Evolutionary conservation across 2,113 vertebrate species (phyloP).

Genomic region (Grammomys surdaster): DNA sequence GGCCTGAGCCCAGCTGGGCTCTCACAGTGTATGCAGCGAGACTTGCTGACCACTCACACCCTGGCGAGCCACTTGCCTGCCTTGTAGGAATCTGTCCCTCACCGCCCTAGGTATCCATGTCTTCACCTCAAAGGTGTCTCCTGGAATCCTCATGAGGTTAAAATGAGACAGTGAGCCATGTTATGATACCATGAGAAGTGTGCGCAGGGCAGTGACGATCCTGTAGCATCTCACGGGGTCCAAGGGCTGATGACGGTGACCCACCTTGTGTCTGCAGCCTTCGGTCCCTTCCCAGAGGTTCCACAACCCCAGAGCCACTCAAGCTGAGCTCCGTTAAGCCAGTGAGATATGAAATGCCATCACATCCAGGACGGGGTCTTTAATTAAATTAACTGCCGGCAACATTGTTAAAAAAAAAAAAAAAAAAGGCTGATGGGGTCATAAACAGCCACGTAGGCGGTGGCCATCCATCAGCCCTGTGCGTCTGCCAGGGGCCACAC

Average conservation of each 20-base stretch:
- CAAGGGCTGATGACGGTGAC: background rate
- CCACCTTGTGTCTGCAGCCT: background rate
- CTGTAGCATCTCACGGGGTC: background rate
- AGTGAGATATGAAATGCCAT: conserved; percentile 87
- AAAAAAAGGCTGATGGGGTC: conserved; percentile 88
- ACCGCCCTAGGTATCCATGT: background rate
- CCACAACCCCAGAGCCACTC: background rate
- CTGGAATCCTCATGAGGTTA: background rate
- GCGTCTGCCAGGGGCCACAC: conserved; percentile 32
- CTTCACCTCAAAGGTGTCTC: background rate
- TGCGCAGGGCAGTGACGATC: background rate
- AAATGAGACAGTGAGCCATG: background rate
- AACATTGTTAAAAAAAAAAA: conserved; percentile 82
- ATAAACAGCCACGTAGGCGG: conserved; percentile 82
- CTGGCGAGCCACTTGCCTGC: background rate
- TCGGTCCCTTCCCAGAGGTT: background rate
- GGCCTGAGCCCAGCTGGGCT: background rate
- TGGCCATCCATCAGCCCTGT: conserved; percentile 82
- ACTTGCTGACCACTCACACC: background rate
- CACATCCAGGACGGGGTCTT: conserved; percentile 87
- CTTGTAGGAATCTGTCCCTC: background rate
- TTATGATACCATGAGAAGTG: accelerated
- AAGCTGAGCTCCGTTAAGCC: conserved; percentile 81
- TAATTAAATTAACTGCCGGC: conserved; percentile 91
- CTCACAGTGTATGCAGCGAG: background rate